These are phyloP conservation scores for Mus pahari DNA, from an alignment of 2,113 vertebrate genomes.

Conservation along the genomic window DNA sequence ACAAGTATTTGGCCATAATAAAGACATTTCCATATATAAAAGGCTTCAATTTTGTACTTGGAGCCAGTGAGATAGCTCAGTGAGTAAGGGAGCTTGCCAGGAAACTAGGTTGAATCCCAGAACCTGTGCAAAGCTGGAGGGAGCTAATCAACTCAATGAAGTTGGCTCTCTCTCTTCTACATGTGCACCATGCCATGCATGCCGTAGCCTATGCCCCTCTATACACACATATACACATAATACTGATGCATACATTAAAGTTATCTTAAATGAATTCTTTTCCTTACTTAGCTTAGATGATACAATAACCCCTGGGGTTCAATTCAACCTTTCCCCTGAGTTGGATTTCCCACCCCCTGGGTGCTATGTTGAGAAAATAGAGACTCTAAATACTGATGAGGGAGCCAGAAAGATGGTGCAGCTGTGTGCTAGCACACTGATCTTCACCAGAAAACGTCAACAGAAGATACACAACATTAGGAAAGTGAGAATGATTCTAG, in stretches of 20 bases:
- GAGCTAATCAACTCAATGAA: not conserved
- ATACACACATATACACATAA: no score
- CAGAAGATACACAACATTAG: not conserved
- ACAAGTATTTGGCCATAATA: not conserved
- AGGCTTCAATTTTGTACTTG: not conserved
- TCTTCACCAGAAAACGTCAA: not conserved
- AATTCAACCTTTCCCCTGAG: not conserved
- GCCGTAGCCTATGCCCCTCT: not conserved
- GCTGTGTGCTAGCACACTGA: not conserved
- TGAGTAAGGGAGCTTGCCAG: not conserved
- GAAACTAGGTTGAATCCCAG: not conserved
- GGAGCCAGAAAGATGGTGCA: not conserved
- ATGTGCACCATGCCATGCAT: not conserved
- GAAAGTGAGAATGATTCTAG: not conserved
- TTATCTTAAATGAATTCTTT: not conserved
- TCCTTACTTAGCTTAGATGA: not conserved
- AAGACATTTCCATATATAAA: not conserved
- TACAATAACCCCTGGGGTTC: not conserved
- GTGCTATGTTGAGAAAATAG: not conserved
- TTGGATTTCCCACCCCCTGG: not conserved
- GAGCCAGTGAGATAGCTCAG: not conserved
- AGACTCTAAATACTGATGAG: not conserved
- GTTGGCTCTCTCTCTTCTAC: not conserved
- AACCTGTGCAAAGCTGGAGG: not conserved
- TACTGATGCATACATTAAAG: not conserved